Percentiles rank a stretch among this genome's conserved stretches.
phyloP scores from a whole-genome alignment of 92 coral and sea anemone species.

The Plumapathes pennacea region DNA sequence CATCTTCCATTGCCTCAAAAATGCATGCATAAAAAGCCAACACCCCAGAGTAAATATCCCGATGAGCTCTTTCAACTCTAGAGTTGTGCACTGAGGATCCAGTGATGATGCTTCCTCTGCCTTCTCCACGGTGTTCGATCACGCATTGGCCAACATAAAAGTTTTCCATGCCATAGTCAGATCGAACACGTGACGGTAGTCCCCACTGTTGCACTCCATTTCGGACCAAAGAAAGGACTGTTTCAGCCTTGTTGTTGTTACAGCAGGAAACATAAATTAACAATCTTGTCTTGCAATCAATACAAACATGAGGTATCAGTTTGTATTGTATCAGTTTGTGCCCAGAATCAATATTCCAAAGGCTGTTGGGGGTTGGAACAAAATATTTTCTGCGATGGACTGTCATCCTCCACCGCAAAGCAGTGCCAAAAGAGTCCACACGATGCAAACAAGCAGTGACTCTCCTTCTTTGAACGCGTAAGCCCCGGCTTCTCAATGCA shows the following conservation, averaged over 20 bases:
- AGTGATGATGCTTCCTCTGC: constrained; percentile 54
- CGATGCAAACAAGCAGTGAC: constrained; percentile 41
- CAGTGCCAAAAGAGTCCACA: constrained; percentile 49
- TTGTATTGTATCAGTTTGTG: constrained; percentile 38
- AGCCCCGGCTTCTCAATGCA: constrained; percentile 42
- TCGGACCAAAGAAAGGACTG: constrained; percentile 43
- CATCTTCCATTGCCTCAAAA: constrained; percentile 12
- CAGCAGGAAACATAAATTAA: constrained; percentile 14
- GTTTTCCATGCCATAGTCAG: constrained; percentile 36
- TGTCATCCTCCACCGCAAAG: constrained; percentile 39
- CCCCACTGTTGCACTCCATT: constrained; percentile 44
- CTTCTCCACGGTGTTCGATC: constrained; percentile 42
- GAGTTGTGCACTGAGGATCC: constrained; percentile 52
- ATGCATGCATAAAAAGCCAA: constrained; percentile 5
- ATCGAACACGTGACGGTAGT: constrained; percentile 33
- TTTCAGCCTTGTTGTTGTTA: constrained; percentile 16
- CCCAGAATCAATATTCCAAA: constrained; percentile 52
- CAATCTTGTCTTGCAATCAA: constrained; percentile 32
- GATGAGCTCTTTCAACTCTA: constrained; percentile 22
- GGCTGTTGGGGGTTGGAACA: constrained; percentile 52
- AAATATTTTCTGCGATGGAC: constrained; percentile 40
- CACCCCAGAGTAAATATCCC: constrained; percentile 8
- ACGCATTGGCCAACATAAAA: constrained; percentile 36
- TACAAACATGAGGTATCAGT: constrained; percentile 43
- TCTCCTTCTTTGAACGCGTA: constrained; percentile 37